Percentiles rank a stretch among this genome's conserved stretches.
Evolutionary conservation across 1,140 invertebrate species (phyloP).

Genomic region (Orchesella cincta): DNA sequence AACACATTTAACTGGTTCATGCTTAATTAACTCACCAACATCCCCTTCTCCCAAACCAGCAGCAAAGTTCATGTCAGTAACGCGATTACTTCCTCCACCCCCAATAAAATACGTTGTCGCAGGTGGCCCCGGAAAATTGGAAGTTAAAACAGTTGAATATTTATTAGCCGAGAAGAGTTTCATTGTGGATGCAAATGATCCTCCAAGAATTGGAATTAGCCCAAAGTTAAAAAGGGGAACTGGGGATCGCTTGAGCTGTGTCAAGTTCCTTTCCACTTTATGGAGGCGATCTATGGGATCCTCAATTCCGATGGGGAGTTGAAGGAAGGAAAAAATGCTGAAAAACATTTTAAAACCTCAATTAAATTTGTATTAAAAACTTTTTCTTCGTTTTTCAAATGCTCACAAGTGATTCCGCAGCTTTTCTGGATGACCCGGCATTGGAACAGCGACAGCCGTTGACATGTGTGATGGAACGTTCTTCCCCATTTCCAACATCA

Average conservation of each 20-base stretch:
- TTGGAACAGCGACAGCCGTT: constrained; percentile 41
- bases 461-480: constrained; percentile 36
- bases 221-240: constrained; percentile 34
- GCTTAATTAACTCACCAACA: constrained; percentile 34
- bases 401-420: constrained; percentile 46
- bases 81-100: constrained; percentile 22
- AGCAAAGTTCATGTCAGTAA: constrained; percentile 39
- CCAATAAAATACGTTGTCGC: constrained; percentile 18
- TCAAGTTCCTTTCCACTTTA: constrained; percentile 25
- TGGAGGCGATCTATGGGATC: constrained; percentile 33
- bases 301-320: constrained; percentile 33
- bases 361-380: too few relatives aligned
- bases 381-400: neutral
- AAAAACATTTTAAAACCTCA: constrained; percentile 1
- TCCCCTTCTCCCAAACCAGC: constrained; percentile 42
- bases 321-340: constrained; percentile 44
- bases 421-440: constrained; percentile 47
- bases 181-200: constrained; percentile 29
- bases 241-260: constrained; percentile 32
- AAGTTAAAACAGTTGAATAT: constrained; percentile 33
- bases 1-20: constrained; percentile 5
- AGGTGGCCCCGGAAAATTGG: constrained; percentile 41
- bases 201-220: constrained; percentile 42
- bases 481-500: constrained; percentile 24
- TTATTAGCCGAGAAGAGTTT: constrained; percentile 25